These are phyloP conservation scores for Hirtodrosophila confusa DNA, from an alignment of 2,888 invertebrate species.

Conservation along the genomic window DNA sequence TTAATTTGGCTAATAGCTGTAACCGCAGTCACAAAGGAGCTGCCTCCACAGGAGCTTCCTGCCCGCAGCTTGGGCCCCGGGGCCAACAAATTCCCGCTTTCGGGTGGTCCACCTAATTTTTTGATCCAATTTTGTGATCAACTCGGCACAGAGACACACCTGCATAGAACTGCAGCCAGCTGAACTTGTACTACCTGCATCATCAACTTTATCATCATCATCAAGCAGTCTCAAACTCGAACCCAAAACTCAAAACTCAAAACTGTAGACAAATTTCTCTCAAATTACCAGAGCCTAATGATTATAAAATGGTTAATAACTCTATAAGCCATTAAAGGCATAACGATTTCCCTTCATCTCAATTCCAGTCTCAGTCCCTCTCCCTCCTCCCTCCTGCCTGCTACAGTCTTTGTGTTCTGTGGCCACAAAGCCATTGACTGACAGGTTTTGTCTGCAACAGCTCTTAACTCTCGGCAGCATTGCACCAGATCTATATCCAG, in stretches of 20 bases:
- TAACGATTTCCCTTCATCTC: conserved; percentile 26
- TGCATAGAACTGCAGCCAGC: not conserved
- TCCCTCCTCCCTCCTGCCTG: not conserved
- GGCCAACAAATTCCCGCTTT: not conserved
- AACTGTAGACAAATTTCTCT: conserved; percentile 38
- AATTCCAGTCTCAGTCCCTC: conserved; percentile 8
- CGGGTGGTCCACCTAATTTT: conserved; percentile 13
- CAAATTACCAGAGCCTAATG: conserved; percentile 57
- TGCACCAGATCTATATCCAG: conserved; percentile 8
- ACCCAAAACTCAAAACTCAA: not conserved
- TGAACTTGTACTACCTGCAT: not conserved
- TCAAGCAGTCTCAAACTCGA: not conserved
- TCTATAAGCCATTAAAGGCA: conserved; percentile 68
- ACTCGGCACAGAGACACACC: not conserved
- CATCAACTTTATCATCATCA: conserved; percentile 8
- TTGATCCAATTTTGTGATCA: not conserved
- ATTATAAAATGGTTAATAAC: conserved; percentile 65
- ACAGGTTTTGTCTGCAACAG: conserved; percentile 60
- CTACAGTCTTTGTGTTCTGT: conserved; percentile 5
- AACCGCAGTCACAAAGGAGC: not conserved
- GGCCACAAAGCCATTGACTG: conserved; percentile 51
- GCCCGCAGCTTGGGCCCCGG: too few relatives aligned
- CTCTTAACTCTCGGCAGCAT: conserved; percentile 30
- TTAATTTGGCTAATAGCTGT: conserved; percentile 34
- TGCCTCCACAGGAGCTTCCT: conserved; percentile 13